Percentiles rank a stretch among this genome's conserved stretches.
phyloP scores from a whole-genome alignment of 1,140 invertebrate genomes.

The Megalopta genalis region DNA sequence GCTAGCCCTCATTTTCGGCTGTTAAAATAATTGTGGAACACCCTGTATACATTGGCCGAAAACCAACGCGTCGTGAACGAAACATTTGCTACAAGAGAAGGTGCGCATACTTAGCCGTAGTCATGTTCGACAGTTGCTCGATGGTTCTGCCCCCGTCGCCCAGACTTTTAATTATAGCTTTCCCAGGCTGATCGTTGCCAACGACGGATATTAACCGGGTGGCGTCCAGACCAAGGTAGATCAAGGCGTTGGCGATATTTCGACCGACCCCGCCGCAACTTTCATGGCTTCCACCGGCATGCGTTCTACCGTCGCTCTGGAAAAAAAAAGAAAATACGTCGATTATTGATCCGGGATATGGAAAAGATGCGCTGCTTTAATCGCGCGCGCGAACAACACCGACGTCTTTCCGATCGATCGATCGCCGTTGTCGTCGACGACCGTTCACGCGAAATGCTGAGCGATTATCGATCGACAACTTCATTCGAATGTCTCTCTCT shows the following conservation, averaged over 20 bases:
- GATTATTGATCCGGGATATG: conserved; percentile 42
- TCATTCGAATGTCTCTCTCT: too few species aligned
- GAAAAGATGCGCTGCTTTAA: conserved; percentile 47
- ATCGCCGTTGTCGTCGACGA: conserved; percentile 18
- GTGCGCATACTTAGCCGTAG: conserved; percentile 73
- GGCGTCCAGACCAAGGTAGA: conserved; percentile 83
- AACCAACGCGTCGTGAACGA: too few species aligned
- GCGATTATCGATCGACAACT: neutral
- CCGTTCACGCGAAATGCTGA: conserved; percentile 7
- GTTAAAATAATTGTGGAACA: too few species aligned
- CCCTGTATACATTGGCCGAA: too few species aligned
- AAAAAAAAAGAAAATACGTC: conserved; percentile 71
- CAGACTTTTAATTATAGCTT: conserved; percentile 80
- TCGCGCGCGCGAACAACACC: conserved; percentile 31
- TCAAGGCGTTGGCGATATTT: conserved; percentile 93
- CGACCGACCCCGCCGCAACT: conserved; percentile 92
- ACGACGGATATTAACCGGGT: conserved; percentile 90
- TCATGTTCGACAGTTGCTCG: conserved; percentile 68
- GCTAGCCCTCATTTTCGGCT: too few species aligned
- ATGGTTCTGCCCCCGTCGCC: conserved; percentile 70
- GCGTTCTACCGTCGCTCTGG: conserved; percentile 89
- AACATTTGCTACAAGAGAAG: too few species aligned
- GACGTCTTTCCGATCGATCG: conserved; percentile 20
- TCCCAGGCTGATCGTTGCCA: conserved; percentile 84
- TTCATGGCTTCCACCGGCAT: conserved; percentile 83